Evolutionary conservation across 2,888 invertebrate species (phyloP).

Genomic region (Leistus spinibarbis): DNA sequence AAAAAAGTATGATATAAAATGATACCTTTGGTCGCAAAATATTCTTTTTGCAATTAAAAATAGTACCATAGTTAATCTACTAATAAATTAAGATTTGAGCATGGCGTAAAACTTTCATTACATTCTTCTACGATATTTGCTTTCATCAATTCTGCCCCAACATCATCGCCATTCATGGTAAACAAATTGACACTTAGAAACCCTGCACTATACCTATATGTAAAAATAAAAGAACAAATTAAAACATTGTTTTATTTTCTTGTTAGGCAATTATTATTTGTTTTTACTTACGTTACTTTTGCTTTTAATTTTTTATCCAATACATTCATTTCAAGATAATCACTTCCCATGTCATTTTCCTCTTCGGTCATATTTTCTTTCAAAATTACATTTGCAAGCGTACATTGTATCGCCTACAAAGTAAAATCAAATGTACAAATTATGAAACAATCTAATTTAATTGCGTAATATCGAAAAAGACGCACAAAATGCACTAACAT

Average conservation of each 20-base stretch:
- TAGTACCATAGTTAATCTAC: background rate
- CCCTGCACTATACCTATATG: slow-evolving; percentile 5
- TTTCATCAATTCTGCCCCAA: slow-evolving; percentile 29
- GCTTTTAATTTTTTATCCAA: slow-evolving; percentile 24
- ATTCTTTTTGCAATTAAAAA: too few relatives aligned
- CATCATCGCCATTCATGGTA: slow-evolving; percentile 18
- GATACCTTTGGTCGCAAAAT: too few relatives aligned
- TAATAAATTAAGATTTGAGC: background rate
- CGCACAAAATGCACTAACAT: too few relatives aligned
- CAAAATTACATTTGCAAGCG: slow-evolving; percentile 8
- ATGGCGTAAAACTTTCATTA: background rate
- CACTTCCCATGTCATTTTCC: slow-evolving; percentile 17
- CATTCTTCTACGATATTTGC: slow-evolving; percentile 14
- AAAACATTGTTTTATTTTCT: background rate
- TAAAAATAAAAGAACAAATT: background rate
- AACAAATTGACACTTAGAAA: slow-evolving; percentile 16
- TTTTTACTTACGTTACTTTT: slow-evolving; percentile 18
- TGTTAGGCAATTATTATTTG: too few relatives aligned
- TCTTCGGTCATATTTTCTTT: slow-evolving; percentile 27
- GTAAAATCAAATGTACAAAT: background rate
- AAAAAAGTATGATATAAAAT: too few relatives aligned
- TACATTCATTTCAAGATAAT: slow-evolving; percentile 31
- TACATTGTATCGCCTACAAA: slow-evolving; percentile 20
- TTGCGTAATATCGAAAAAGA: too few relatives aligned
- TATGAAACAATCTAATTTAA: too few relatives aligned